phyloP scores from a whole-genome alignment of 1,140 invertebrate species.

The Heterodera schachtii region DNA sequence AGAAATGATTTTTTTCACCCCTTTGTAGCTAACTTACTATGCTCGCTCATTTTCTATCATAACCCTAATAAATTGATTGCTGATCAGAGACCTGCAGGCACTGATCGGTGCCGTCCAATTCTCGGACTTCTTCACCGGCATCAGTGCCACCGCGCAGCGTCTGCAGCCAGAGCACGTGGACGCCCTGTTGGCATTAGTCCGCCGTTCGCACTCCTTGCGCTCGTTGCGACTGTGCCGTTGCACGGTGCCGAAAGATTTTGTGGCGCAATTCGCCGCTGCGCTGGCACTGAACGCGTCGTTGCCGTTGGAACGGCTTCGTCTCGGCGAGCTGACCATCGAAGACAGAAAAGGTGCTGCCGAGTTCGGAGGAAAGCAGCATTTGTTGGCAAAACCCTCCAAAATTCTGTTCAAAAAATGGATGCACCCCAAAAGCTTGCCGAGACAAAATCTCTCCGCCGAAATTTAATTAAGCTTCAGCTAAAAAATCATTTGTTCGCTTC shows the following conservation, averaged over 20 bases:
- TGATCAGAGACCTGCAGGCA: constrained; percentile 60
- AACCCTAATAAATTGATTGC: no score
- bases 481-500: no score
- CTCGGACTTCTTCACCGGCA: constrained; percentile 58
- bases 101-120: constrained; percentile 62
- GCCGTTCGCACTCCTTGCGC: constrained; percentile 56
- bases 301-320: constrained; percentile 51
- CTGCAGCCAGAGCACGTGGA: constrained; percentile 60
- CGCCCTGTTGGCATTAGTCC: constrained; percentile 54
- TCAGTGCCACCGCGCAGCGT: constrained; percentile 52
- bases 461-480: no score
- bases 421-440: no score
- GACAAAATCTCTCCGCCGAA: no score
- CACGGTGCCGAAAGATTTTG: constrained; percentile 61
- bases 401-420: no score
- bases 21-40: no score
- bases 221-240: constrained; percentile 55
- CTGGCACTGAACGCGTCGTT: constrained; percentile 46
- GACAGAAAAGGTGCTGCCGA: constrained; percentile 57
- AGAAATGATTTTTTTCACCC: no score
- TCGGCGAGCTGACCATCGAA: constrained; percentile 55
- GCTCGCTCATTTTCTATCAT: no score
- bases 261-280: constrained; percentile 53
- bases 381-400: no score
- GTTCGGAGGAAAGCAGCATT: no score